Base-by-base conservation (phyloP, 2,888 invertebrate genomes). In the Aethes cnicana region DNA sequence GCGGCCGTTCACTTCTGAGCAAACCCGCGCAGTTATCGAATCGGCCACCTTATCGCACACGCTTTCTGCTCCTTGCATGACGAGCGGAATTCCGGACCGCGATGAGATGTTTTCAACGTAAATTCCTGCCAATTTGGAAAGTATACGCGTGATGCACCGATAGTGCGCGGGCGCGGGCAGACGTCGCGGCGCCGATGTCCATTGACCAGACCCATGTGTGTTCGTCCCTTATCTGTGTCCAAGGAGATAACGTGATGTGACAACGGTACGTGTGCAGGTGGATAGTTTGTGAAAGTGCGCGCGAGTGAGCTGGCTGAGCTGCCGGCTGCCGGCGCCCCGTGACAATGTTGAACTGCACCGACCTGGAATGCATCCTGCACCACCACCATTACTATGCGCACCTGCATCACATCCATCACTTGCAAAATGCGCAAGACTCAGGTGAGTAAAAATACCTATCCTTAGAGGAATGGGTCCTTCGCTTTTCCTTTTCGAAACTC, bases 311-410 rank as follows among this genome's bases (percentile, higher is more conserved):
- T 66, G 67, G 69, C 68, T 66, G 67, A 64, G 73, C 69, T 63
- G 76, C 74, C 76, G 74, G 63, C 69, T 65, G 61, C 69, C 70
- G 70, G 78, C 65, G 59, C 79, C 74, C 72, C 70, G 81, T 78
- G 77, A 90, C 81, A 78, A 94, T 94, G 94, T 90, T 94, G 86
- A 94, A 94, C 86, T 94, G 94, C 85, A 94, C 94, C 64, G 94
- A 94, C 90, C 90, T 94, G 88, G 94, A 94, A 89, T 94, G 94
- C 89, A 93, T 94, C 78, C 85, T 94, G 76, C 94, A 94, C 83
- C 93, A 94, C 75, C 93, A 93, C 73, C 93, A 94, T 74, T 93
- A 93, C 76, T 93, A 94, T 77, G 93, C 93, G 57, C 94, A 94
- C 84, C 90, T 93, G 68, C 93, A 94, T 75, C 93, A 93, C 77